Base-by-base conservation (phyloP, 2,888 invertebrate genomes). In the Lasioglossum villosulum region DNA sequence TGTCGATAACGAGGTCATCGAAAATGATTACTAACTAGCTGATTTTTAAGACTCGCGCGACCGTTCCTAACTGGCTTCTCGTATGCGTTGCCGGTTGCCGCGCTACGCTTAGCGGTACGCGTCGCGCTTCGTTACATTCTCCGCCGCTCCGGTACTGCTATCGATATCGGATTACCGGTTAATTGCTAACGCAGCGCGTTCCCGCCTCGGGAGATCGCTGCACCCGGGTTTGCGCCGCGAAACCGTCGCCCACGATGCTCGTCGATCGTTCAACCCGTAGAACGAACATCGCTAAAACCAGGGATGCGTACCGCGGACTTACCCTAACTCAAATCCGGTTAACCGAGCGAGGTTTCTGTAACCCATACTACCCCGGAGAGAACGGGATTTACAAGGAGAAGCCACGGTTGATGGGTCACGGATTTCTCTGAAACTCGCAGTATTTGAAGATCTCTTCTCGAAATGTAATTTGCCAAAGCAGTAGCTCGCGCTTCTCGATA, bases 131-230 rank as follows among this genome's bases (percentile, higher is more conserved):
- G 77, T 66, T 68, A 63, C 73, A 75, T 73, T 81, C 70, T 52
- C n/a, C 80, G 74, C 16, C 30, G 14, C 63, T 63, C 63, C 59
- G 27, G 77, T 84, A 68, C 68, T 48, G 56, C 39, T 76, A 86
- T 86, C 78, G 80, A 88, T 86, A 88, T 88, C 86, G 78, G 82
- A 86, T 88, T 88, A 80, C 80, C 80, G 75, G 80, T 74, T 82
- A 83, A 88, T 82, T 82, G 77, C 78, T 19, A 76, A 42, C 77
- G 84, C 72, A 78, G 81, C 86, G 73, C 70, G 80, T 75, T 75
- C 74, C 30, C 48, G 76, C 73, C 45, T 70, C 30, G 48, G 77
- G 79, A 79, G 78, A 87, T 82, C n/a, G 80, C 72, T 77, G 85
- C 82, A 37, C 82, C 59, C 86, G 77, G 63, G 42, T 59, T 78